These are phyloP conservation scores for Ptychobarbus kaznakovi DNA, from an alignment of 2,797 vertebrate species.

Conservation along the genomic window DNA sequence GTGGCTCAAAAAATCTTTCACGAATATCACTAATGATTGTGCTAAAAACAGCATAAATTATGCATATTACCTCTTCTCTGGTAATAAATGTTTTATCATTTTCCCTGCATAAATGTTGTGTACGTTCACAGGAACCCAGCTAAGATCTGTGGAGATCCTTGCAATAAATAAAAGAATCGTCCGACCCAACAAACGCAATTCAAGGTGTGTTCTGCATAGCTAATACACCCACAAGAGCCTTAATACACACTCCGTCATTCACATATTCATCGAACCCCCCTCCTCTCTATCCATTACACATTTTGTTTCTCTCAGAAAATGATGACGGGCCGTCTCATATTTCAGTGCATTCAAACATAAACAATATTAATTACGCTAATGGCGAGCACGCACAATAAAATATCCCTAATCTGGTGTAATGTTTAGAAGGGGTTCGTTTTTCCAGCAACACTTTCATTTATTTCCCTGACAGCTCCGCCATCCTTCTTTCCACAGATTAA, in stretches of 20 bases:
- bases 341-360: conserved; percentile 58
- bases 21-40: conserved; percentile 99
- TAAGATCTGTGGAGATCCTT: conserved; percentile 89
- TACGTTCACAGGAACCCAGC: conserved; percentile 88
- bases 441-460: conserved; percentile 64
- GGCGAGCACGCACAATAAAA: conserved; percentile 50
- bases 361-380: conserved; percentile 62
- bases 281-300: conserved; percentile 51
- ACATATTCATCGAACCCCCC: conserved; percentile 56
- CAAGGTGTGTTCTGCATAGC: conserved; percentile 77
- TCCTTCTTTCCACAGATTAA: conserved; percentile 57
- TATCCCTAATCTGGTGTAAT: conserved; percentile 65
- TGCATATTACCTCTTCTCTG: conserved; percentile 99
- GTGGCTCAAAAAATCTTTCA: conserved; percentile 81
- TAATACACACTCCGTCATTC: conserved; percentile 61
- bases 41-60: conserved; percentile 99
- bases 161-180: conserved; percentile 87
- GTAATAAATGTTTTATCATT: conserved; percentile 99
- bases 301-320: conserved; percentile 57
- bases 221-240: conserved; percentile 61
- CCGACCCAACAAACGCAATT: conserved; percentile 80
- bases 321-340: conserved; percentile 46
- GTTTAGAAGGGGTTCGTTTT: conserved; percentile 63
- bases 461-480: conserved; percentile 53
- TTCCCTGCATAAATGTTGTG: conserved; percentile 96